Percentiles rank a stretch among this genome's conserved stretches.
Conservation (phyloP, 2,888 invertebrate genomes). For the Acleris literana region DNA sequence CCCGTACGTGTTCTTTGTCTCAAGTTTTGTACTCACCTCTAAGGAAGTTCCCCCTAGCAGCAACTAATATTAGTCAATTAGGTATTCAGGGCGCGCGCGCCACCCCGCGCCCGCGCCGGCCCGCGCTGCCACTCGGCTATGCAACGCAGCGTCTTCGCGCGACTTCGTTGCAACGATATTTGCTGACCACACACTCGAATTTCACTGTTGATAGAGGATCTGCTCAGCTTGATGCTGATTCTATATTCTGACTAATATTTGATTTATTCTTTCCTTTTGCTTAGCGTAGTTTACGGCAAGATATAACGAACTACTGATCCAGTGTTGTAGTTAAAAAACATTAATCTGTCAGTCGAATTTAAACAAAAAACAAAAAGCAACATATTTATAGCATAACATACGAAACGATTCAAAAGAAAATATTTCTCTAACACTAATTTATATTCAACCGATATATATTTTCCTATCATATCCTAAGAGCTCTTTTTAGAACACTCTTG, state of each 20-base stretch:
- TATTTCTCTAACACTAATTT: constrained; percentile 29
- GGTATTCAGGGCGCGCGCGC: constrained; percentile 78
- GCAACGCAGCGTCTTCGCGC: constrained; percentile 34
- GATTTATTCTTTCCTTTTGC: constrained; percentile 4
- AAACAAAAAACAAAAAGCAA: no score
- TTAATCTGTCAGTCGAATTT: no score
- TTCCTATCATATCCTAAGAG: constrained; percentile 68
- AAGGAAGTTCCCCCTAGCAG: constrained; percentile 72
- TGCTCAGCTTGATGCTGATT: constrained; percentile 14
- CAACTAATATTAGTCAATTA: constrained; percentile 82
- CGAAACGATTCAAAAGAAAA: background rate
- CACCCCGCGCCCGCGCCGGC: constrained; percentile 64
- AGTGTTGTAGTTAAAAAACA: no score
- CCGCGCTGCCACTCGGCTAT: constrained; percentile 31
- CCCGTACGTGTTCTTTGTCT: constrained; percentile 79
- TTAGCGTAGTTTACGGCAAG: no score
- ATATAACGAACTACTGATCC: no score
- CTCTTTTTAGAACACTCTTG: constrained; percentile 77
- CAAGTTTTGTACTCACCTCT: constrained; percentile 76
- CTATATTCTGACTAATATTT: constrained; percentile 22
- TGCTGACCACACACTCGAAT: constrained; percentile 35
- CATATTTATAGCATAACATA: background rate
- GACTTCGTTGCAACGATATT: constrained; percentile 37
- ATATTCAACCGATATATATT: constrained; percentile 43
- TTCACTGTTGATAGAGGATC: constrained; percentile 35